phyloP scores from a whole-genome alignment of 2,113 vertebrate species.

The Scatophagus argus region DNA sequence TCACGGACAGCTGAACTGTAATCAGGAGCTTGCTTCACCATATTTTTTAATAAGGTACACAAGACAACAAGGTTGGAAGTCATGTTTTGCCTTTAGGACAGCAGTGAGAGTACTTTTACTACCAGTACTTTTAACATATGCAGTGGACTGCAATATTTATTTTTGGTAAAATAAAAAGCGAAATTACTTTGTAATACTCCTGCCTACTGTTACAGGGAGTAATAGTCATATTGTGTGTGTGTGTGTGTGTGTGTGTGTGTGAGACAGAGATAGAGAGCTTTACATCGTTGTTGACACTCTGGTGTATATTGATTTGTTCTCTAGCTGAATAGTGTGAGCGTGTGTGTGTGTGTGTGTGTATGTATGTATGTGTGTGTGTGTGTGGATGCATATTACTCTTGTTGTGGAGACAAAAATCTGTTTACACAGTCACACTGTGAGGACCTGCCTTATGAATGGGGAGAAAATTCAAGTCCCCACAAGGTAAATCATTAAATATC shows the following conservation, averaged over 20 bases:
- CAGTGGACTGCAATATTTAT: too few species aligned
- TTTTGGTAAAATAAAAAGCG: too few species aligned
- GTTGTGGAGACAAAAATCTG: too few species aligned
- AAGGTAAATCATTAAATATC: too few species aligned
- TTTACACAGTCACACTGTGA: too few species aligned
- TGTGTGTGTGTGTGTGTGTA: conserved; percentile 15
- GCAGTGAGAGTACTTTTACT: too few species aligned
- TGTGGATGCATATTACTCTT: too few species aligned
- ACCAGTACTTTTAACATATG: too few species aligned
- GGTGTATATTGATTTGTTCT: conserved; percentile 68
- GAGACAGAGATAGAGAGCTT: conserved; percentile 23
- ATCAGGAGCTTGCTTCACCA: not conserved
- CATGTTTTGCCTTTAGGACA: not conserved
- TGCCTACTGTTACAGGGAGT: conserved; percentile 21
- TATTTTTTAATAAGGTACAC: not conserved
- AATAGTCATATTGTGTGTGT: conserved; percentile 21
- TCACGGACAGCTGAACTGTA: not conserved
- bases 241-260: conserved; percentile 16
- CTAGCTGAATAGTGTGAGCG: conserved; percentile 49
- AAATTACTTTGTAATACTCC: not conserved
- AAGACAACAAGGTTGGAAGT: not conserved
- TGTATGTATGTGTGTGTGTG: conserved; percentile 25
- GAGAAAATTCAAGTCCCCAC: too few species aligned
- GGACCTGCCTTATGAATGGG: too few species aligned
- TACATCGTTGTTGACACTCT: conserved; percentile 30